Evolutionary conservation across 2,888 invertebrate species (phyloP).

Genomic region (Ormyrus thymus): DNA sequence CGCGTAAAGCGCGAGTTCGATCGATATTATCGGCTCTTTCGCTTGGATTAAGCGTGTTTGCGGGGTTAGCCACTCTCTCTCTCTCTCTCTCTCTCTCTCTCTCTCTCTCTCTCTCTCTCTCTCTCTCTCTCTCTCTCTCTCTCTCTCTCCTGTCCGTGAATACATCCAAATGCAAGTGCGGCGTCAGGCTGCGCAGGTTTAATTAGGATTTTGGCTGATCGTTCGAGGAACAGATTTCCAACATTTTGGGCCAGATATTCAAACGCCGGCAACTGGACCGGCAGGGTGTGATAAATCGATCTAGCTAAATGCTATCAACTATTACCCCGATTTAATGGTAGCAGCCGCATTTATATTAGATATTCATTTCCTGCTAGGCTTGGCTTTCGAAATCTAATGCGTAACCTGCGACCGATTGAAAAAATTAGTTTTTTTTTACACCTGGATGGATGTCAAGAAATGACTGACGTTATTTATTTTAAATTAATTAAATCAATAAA

Average conservation of each 20-base stretch:
- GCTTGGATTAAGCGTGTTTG: conserved; percentile 72
- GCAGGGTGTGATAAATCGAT: conserved; percentile 24
- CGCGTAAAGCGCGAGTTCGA: conserved; percentile 68
- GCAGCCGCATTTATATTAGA: conserved; percentile 28
- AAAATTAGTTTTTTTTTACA: too few relatives aligned
- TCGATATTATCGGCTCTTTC: conserved; percentile 74
- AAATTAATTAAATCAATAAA: too few relatives aligned
- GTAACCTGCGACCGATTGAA: not conserved
- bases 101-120: not conserved
- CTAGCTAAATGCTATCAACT: conserved; percentile 2
- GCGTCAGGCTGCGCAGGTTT: conserved; percentile 59
- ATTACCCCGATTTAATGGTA: conserved; percentile 13
- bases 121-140: conserved; percentile 10
- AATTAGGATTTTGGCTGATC: conserved; percentile 72
- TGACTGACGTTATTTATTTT: too few relatives aligned
- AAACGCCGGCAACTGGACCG: not conserved
- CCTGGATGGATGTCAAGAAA: too few relatives aligned
- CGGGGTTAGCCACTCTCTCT: conserved; percentile 14
- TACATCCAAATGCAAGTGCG: conserved; percentile 1
- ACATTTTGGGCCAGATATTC: conserved; percentile 10
- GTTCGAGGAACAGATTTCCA: conserved; percentile 70
- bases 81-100: not conserved
- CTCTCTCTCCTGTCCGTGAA: not conserved
- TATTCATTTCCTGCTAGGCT: conserved; percentile 36
- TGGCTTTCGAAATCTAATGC: not conserved